Evolutionary conservation across 2,113 vertebrate species (phyloP), one percentile per base, ranked within the genome.

Genomic region (Lucifuga dentata): DNA sequence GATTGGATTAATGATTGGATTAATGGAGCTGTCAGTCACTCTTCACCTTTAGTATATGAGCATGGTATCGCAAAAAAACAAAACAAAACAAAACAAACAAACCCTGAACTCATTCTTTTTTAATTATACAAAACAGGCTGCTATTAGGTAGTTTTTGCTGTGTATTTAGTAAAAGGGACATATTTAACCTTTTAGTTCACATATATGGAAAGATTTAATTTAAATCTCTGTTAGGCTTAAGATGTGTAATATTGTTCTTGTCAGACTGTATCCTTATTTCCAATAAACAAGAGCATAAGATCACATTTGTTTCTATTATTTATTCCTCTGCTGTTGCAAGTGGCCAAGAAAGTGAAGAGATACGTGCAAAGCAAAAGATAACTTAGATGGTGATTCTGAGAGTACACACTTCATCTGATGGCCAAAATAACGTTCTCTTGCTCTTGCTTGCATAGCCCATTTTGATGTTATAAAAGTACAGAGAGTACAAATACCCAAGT

Each of bases 231-330:
- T 91, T 87, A 70, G 75, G 75, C 73, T 66, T 60, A 79, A 68
- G 58, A 83, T 88, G 76, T 88, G 65, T 67, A 24, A 57, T 56
- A 62, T 84, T 86, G 62, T 88, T 86, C 73, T 78, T 87, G 80
- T 89, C 73, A 55, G 69, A 84, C 45, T 91, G 80, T 89, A 55
- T 80, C 68, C 71, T 67, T 61, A 73, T 83, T 90, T 90, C 90
- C 69, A 92, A 91, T 91, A 90, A 91, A 92, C 79, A 83, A 76
- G 80, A 88, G 72, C 88, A 83, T 32, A 11, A 83, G 48, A 81
- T 81, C n/a, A 51, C 52, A 33, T 53, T 53, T 74, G 83, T 80
- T 84, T 88, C 68, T 66, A 61, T 67, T 64, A 53, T 82, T 85
- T 86, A 17, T 86, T 80, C 43, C 41, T 17, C 5, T 8, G 52